A percentile compares a stretch with the other conserved stretches of the same genome.
These are phyloP conservation scores for Erpornis zantholeuca DNA, from an alignment of 2,113 vertebrate genomes.

Conservation along the genomic window DNA sequence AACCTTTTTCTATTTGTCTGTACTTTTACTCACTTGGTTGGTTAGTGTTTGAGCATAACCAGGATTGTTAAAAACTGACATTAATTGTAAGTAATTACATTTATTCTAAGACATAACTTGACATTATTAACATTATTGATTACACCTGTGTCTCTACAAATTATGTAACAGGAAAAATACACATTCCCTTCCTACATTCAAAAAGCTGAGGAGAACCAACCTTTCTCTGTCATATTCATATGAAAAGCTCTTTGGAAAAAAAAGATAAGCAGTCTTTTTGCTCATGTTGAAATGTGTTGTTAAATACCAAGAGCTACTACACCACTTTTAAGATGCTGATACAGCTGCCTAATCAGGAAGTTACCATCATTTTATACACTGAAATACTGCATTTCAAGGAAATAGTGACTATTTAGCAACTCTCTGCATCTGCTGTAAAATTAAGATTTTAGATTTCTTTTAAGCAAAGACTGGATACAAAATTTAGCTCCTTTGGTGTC, in stretches of 20 bases:
- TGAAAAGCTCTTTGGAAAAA: not conserved
- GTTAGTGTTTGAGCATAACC: not conserved
- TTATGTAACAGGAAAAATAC: not conserved
- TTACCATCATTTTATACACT: not conserved
- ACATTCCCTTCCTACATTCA: not conserved
- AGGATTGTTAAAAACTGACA: not conserved
- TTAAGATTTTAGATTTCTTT: not conserved
- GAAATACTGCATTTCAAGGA: not conserved
- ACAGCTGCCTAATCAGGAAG: not conserved
- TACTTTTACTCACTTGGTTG: not conserved
- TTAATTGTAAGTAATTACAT: not conserved
- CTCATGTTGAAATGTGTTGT: not conserved
- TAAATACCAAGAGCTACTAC: not conserved
- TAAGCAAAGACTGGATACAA: not conserved
- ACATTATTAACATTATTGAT: not conserved
- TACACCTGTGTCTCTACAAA: not conserved
- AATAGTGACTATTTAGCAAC: not conserved
- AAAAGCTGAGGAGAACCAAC: not conserved
- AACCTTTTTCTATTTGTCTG: not conserved
- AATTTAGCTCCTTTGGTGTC: not conserved
- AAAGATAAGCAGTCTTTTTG: not conserved
- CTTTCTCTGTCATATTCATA: not conserved
- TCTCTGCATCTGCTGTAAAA: not conserved
- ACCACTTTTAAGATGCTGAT: not conserved
- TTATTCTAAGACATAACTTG: constrained; percentile 21